These are phyloP conservation scores for Syngnathus acus DNA, from an alignment of 2,797 vertebrate genomes.

Conservation along the genomic window DNA sequence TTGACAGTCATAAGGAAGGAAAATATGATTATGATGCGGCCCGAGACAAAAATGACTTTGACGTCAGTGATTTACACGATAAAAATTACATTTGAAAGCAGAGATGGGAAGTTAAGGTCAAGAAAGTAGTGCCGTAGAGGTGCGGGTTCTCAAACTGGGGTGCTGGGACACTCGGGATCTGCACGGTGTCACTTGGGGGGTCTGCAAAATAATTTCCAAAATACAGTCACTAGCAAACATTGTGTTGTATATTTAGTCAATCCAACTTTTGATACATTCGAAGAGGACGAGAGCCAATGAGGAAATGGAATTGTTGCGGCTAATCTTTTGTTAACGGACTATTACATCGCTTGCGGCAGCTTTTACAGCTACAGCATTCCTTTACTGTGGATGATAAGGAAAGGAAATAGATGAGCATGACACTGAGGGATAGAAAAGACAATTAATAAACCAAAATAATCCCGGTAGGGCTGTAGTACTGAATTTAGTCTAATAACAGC, in stretches of 20 bases:
- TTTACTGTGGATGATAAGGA: background rate
- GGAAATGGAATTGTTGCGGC: constrained; percentile 31
- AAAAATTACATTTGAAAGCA: too few species aligned
- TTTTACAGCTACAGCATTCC: constrained; percentile 25
- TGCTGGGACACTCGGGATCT: too few species aligned
- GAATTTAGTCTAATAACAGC: too few species aligned
- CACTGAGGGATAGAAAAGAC: background rate
- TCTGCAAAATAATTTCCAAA: background rate
- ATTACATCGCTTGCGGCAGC: constrained; percentile 12
- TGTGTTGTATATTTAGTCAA: constrained; percentile 7
- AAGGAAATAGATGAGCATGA: background rate
- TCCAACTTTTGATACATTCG: constrained; percentile 31
- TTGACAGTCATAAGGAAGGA: too few species aligned
- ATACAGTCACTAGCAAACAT: constrained; percentile 1
- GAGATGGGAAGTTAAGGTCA: too few species aligned
- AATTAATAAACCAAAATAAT: background rate
- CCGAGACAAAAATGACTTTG: too few species aligned
- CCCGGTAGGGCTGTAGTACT: background rate
- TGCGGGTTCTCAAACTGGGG: too few species aligned
- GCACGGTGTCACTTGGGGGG: too few species aligned
- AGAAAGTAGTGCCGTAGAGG: too few species aligned
- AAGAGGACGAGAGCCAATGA: background rate
- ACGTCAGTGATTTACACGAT: too few species aligned
- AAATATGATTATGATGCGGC: too few species aligned
- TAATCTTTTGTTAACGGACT: constrained; percentile 45